phyloP scores from a whole-genome alignment of 1,140 invertebrate genomes.

The Zaprionus ghesquierei region DNA sequence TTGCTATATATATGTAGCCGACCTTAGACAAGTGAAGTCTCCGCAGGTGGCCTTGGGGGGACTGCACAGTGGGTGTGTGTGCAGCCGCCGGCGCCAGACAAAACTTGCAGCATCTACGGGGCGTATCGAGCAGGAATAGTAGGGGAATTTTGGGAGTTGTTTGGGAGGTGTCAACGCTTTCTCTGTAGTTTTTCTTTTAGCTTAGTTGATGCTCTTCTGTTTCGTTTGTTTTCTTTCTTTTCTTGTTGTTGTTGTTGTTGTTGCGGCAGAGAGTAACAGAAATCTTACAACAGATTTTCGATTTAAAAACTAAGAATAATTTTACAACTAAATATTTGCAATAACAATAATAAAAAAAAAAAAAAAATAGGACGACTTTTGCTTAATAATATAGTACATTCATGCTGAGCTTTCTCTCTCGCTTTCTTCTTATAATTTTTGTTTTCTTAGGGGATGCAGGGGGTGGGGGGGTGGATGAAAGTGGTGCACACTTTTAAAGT shows the following conservation, averaged over 20 bases:
- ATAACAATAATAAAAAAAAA: slow-evolving; percentile 68
- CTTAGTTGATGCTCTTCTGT: slow-evolving; percentile 22
- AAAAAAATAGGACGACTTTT: slow-evolving; percentile 67
- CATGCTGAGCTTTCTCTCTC: slow-evolving; percentile 22
- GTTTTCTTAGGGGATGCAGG: not conserved
- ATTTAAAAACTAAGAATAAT: slow-evolving; percentile 53
- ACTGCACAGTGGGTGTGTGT: slow-evolving; percentile 15
- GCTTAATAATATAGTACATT: slow-evolving; percentile 43
- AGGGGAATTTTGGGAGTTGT: not conserved
- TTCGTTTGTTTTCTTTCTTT: not conserved
- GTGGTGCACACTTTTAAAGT: slow-evolving; percentile 27
- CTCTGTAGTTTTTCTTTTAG: slow-evolving; percentile 16
- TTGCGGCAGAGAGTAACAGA: slow-evolving; percentile 39
- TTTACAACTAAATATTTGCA: slow-evolving; percentile 61
- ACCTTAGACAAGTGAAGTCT: slow-evolving; percentile 81
- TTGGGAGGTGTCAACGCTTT: slow-evolving; percentile 7
- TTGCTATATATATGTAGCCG: slow-evolving; percentile 18
- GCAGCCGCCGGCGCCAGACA: slow-evolving; percentile 1
- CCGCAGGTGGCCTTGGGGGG: slow-evolving; percentile 62
- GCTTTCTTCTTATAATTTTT: not conserved
- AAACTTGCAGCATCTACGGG: slow-evolving; percentile 28
- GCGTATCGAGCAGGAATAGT: not conserved
- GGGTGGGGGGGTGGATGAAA: not conserved
- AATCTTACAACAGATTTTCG: slow-evolving; percentile 74
- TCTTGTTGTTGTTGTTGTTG: slow-evolving; percentile 7